These are phyloP conservation scores for Ormyrus labotus DNA, from an alignment of 2,888 invertebrate species.

Conservation along the genomic window DNA sequence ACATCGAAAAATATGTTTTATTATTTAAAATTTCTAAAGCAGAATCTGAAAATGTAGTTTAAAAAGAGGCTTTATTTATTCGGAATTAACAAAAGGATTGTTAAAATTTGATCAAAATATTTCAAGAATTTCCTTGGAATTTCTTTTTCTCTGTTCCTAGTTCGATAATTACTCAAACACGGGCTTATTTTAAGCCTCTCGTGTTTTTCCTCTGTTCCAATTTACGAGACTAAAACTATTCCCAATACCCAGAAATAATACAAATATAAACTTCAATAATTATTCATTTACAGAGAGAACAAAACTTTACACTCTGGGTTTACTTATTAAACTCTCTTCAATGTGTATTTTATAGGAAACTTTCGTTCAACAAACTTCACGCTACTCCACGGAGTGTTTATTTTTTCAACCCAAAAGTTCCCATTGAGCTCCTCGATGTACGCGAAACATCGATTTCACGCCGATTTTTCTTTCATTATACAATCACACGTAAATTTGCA, in stretches of 20 bases:
- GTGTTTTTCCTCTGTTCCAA: neutral
- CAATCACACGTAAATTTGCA: no score
- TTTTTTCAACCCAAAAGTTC: conserved; percentile 35
- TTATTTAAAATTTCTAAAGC: no score
- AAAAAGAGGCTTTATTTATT: no score
- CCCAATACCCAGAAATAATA: neutral
- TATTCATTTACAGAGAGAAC: conserved; percentile 39
- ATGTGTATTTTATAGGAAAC: conserved; percentile 25
- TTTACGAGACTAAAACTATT: neutral
- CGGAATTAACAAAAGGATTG: no score
- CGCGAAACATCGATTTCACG: conserved; percentile 28
- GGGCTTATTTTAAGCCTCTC: no score
- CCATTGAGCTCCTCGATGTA: conserved; percentile 4
- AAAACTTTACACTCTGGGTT: conserved; percentile 16
- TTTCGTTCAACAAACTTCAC: conserved; percentile 12
- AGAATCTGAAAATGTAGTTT: no score
- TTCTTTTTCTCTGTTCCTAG: no score
- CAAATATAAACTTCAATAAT: conserved; percentile 8
- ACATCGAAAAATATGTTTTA: no score
- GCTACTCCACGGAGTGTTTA: conserved; percentile 6
- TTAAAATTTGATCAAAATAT: no score
- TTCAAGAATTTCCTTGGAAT: no score
- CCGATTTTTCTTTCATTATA: no score
- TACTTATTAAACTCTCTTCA: conserved; percentile 13
- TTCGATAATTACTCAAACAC: no score